Percentiles rank a stretch among this genome's conserved stretches.
Evolutionary conservation across 2,113 vertebrate genomes (phyloP).

Genomic region (Chloropsis hardwickii): DNA sequence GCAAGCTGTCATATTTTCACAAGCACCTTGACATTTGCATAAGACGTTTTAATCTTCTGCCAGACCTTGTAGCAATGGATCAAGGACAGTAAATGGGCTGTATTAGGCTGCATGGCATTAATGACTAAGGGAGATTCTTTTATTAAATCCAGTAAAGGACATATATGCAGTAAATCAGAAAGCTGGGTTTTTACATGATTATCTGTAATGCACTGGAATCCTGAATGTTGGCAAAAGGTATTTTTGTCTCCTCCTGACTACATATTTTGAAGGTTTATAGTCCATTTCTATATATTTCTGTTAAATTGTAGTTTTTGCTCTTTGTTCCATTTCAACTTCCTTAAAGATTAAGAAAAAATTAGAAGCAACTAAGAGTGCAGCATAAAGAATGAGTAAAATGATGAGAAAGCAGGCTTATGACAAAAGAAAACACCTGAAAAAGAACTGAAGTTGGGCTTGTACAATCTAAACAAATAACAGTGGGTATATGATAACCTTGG

Average conservation of each 20-base stretch:
- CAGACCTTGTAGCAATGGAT: background rate
- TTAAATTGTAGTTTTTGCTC: background rate
- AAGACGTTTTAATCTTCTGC: background rate
- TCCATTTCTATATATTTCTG: background rate
- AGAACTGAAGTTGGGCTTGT: background rate
- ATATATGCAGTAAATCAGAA: constrained; percentile 8
- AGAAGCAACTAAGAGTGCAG: background rate
- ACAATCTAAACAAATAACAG: background rate
- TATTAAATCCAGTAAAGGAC: background rate
- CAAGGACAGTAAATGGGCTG: background rate
- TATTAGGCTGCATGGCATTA: background rate
- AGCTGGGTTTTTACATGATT: background rate
- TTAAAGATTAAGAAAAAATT: background rate
- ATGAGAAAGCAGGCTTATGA: background rate
- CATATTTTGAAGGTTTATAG: background rate
- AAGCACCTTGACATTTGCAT: constrained; percentile 23
- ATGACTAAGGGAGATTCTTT: background rate
- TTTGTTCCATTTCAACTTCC: background rate
- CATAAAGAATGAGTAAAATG: background rate
- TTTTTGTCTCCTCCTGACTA: background rate
- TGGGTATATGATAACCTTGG: background rate
- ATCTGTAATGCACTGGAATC: background rate
- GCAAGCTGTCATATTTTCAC: background rate
- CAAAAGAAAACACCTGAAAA: background rate
- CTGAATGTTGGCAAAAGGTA: background rate